phyloP scores from a whole-genome alignment of 2,888 invertebrate species.

The Scaptomyza flava region DNA sequence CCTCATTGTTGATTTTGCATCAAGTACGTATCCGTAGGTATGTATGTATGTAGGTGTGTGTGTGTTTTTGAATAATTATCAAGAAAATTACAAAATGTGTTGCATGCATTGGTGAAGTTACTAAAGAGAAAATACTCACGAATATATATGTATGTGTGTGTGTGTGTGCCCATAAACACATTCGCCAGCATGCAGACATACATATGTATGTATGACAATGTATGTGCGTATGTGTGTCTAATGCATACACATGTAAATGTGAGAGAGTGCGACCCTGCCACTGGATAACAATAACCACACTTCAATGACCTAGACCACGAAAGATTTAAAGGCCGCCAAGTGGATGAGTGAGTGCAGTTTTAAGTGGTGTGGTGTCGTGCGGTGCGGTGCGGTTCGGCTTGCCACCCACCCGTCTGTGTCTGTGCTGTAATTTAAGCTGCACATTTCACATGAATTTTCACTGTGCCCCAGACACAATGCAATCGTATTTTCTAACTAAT shows the following conservation, averaged over 20 bases:
- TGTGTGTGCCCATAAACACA: conserved; percentile 3
- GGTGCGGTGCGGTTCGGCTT: background rate
- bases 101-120: conserved; percentile 6
- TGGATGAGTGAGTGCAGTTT: conserved; percentile 6
- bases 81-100: background rate
- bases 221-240: conserved; percentile 9
- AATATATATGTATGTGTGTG: background rate
- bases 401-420: conserved; percentile 22
- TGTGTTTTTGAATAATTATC: conserved; percentile 1
- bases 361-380: background rate
- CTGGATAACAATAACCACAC: conserved; percentile 44
- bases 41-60: background rate
- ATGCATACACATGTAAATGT: conserved; percentile 35
- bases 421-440: conserved; percentile 31
- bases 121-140: background rate
- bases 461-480: conserved; percentile 12
- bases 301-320: conserved; percentile 49
- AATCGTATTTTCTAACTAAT: background rate
- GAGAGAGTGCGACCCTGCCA: conserved; percentile 34
- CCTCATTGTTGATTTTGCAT: conserved; percentile 19
- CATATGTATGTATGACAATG: background rate
- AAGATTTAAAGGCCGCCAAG: conserved; percentile 40
- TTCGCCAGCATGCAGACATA: conserved; percentile 1
- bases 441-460: conserved; percentile 26
- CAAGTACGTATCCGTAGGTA: background rate